Evolutionary conservation across 2,888 invertebrate genomes (phyloP).

Genomic region (Chymomyza procnemis): DNA sequence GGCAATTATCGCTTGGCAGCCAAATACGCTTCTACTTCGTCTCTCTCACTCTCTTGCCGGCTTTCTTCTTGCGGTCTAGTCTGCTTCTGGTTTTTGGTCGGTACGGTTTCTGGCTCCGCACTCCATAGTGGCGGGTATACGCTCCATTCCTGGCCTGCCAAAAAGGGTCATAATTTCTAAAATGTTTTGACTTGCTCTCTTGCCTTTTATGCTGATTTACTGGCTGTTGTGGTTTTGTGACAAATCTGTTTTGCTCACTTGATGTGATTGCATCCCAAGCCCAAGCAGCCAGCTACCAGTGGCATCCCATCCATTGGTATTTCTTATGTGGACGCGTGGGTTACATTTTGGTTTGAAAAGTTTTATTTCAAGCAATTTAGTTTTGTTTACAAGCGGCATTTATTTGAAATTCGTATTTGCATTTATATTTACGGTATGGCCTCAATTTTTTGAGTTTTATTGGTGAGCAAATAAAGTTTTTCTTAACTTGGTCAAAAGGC

Average conservation of each 20-base stretch:
- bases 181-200: constrained; percentile 71
- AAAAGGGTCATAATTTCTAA: constrained; percentile 65
- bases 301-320: constrained; percentile 5
- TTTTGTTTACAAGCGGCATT: constrained; percentile 48
- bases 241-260: constrained; percentile 72
- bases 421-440: constrained; percentile 17
- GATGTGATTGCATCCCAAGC: constrained; percentile 52
- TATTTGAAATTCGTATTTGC: constrained; percentile 47
- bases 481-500: background rate
- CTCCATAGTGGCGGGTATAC: background rate
- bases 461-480: background rate
- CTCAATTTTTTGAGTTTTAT: background rate
- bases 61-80: constrained; percentile 30
- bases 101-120: background rate
- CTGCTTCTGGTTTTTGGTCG: background rate
- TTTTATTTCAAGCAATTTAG: constrained; percentile 68
- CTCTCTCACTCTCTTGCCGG: constrained; percentile 14
- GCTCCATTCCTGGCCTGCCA: background rate
- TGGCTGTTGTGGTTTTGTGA: constrained; percentile 72
- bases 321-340: no score
- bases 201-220: constrained; percentile 71
- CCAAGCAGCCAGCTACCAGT: background rate
- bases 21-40: background rate
- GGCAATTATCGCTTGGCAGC: constrained; percentile 60
- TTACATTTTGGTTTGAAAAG: constrained; percentile 41